Evolutionary conservation across 2,797 vertebrate species (phyloP).

Genomic region (Sebastiscus tertius): DNA sequence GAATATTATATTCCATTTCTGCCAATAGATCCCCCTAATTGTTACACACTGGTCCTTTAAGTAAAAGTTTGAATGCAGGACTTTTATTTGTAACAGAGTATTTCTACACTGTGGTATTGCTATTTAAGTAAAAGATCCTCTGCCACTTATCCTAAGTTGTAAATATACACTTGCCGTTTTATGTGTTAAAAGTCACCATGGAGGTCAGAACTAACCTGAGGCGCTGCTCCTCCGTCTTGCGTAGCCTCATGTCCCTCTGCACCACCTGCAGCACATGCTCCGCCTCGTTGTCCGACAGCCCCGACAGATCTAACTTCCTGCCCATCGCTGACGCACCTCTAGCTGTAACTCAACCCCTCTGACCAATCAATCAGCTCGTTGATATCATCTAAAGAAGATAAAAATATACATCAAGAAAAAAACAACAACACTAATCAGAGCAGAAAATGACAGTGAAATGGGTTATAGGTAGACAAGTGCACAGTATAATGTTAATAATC

Average conservation of each 20-base stretch:
- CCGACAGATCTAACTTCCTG: constrained; percentile 92
- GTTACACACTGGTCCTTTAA: too few species aligned
- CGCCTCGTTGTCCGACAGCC: constrained; percentile 90
- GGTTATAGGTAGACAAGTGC: background rate
- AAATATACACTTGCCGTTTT: background rate
- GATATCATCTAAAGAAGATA: constrained; percentile 17
- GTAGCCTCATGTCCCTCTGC: constrained; percentile 92
- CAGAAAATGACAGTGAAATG: background rate
- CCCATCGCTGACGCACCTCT: constrained; percentile 81
- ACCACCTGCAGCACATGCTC: constrained; percentile 93
- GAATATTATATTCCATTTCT: too few species aligned
- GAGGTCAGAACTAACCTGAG: constrained; percentile 85
- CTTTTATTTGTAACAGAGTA: background rate
- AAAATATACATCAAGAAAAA: background rate
- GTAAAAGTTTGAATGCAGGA: background rate
- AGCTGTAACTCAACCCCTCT: constrained; percentile 17
- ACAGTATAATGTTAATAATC: background rate
- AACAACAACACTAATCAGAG: background rate
- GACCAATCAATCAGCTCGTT: background rate
- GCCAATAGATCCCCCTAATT: too few species aligned
- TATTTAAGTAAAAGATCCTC: background rate
- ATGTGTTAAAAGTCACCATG: background rate
- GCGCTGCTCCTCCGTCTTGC: constrained; percentile 91
- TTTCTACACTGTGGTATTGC: background rate
- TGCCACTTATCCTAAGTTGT: background rate